phyloP scores from a whole-genome alignment of 2,888 invertebrate species.

The Enchytraeus crypticus region DNA sequence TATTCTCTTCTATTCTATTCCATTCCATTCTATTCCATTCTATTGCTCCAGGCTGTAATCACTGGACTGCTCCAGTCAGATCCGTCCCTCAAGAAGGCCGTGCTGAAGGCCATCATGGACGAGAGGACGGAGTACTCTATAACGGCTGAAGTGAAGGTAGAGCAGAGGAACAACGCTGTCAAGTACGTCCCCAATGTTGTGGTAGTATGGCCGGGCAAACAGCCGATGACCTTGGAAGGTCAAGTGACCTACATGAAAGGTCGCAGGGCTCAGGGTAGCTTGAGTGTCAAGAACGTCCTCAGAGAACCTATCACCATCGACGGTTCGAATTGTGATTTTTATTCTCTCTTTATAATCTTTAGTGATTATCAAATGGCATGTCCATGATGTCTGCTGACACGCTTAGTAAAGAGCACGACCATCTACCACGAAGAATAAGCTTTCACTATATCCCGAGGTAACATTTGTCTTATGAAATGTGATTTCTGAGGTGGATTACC shows the following conservation, averaged over 20 bases:
- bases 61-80: conserved; percentile 17
- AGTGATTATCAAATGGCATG: no score
- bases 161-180: conserved; percentile 15
- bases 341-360: no score
- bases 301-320: not conserved
- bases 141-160: conserved; percentile 31
- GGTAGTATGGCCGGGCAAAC: conserved; percentile 10
- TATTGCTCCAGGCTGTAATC: not conserved
- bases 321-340: no score
- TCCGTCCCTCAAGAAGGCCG: conserved; percentile 27
- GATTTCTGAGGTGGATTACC: no score
- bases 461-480: no score
- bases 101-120: conserved; percentile 30
- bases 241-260: not conserved
- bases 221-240: conserved; percentile 18
- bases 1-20: no score
- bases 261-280: not conserved
- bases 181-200: conserved; percentile 28
- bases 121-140: conserved; percentile 30
- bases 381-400: no score
- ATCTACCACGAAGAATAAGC: no score
- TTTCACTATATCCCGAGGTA: no score
- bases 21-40: no score
- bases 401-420: no score
- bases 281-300: not conserved